These are phyloP conservation scores for Argya squamiceps DNA, from an alignment of 2,797 vertebrate species.

Conservation along the genomic window DNA sequence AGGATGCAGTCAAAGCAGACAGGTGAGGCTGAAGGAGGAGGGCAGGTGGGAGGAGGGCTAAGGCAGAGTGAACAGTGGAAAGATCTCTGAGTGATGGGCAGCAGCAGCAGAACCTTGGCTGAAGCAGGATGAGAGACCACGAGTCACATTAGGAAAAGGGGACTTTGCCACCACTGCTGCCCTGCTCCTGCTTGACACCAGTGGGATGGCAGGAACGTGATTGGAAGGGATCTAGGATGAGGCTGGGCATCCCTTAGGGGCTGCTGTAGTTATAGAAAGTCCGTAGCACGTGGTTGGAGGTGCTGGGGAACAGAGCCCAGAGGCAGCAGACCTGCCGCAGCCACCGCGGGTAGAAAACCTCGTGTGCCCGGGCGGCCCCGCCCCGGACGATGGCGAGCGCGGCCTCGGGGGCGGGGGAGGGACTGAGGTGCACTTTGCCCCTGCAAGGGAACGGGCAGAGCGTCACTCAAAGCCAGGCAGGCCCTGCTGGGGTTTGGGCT, in stretches of 20 bases:
- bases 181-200: background rate
- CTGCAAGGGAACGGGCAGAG: constrained; percentile 33
- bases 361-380: constrained; percentile 71
- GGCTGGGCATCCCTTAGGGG: background rate
- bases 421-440: constrained; percentile 51
- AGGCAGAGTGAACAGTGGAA: background rate
- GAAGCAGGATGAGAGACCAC: background rate
- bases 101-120: background rate
- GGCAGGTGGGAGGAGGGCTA: background rate
- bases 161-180: background rate
- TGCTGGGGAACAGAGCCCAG: constrained; percentile 77
- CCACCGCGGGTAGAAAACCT: constrained; percentile 84
- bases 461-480: background rate
- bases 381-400: constrained; percentile 82
- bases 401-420: constrained; percentile 81
- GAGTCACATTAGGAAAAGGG: background rate
- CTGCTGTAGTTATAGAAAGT: constrained; percentile 69
- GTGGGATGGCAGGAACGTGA: background rate
- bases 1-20: background rate
- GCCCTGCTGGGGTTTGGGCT: background rate
- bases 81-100: background rate
- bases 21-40: background rate
- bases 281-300: constrained; percentile 67
- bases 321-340: constrained; percentile 38
- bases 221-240: background rate